phyloP scores from a whole-genome alignment of 1,140 invertebrate species.

The Pteromalus puparum region DNA sequence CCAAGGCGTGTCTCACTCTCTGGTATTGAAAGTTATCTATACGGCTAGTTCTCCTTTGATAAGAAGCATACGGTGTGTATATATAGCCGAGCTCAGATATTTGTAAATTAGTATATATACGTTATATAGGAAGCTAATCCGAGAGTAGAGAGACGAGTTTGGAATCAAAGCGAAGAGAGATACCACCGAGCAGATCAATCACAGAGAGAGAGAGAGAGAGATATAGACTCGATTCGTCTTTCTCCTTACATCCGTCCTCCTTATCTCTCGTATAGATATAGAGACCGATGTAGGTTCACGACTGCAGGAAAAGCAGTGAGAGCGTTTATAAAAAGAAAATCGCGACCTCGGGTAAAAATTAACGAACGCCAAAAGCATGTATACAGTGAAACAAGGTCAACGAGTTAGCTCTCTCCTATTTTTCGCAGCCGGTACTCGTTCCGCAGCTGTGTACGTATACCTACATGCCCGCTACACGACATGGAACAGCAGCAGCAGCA shows the following conservation, averaged over 20 bases:
- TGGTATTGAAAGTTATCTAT: slow-evolving; percentile 24
- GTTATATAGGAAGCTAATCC: neutral
- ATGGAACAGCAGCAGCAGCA: neutral
- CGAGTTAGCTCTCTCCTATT: neutral
- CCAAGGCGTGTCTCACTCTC: neutral
- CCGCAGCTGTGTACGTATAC: neutral
- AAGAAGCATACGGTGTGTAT: neutral
- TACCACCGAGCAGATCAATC: neutral
- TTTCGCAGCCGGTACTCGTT: neutral
- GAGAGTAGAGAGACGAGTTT: neutral
- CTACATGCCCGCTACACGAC: neutral
- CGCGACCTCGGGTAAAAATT: neutral
- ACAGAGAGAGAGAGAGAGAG: neutral
- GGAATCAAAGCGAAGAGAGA: neutral
- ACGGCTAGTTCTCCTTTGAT: neutral
- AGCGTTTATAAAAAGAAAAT: neutral
- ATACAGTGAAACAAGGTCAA: slow-evolving; percentile 31
- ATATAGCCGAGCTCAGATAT: neutral
- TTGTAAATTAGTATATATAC: slow-evolving; percentile 5
- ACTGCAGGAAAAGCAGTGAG: no score
- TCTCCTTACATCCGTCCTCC: no score
- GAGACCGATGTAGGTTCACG: neutral
- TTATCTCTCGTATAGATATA: neutral
- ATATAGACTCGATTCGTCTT: neutral
- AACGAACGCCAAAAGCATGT: neutral